Conservation (phyloP, 2,888 invertebrate genomes). For the Julus scandinavius region DNA sequence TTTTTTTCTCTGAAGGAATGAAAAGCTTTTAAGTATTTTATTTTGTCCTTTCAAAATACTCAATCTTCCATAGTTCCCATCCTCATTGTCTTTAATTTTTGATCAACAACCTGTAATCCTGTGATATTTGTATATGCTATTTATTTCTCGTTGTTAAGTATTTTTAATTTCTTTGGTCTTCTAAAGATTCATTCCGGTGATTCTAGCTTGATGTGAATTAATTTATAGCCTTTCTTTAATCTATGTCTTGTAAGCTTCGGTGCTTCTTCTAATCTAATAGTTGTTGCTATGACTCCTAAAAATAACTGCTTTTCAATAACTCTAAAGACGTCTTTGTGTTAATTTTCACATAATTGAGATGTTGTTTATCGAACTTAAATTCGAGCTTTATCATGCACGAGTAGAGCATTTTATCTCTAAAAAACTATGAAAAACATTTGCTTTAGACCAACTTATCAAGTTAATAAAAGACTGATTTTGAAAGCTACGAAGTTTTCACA, state of each 20-base stretch:
- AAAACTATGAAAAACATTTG: not conserved
- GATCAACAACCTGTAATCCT: not conserved
- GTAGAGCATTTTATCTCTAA: not conserved
- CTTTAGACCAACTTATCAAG: not conserved
- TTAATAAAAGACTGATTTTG: not conserved
- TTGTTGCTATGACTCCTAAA: constrained; percentile 6
- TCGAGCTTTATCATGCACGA: not conserved
- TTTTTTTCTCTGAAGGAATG: no score
- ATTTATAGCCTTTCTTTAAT: not conserved
- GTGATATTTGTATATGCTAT: not conserved
- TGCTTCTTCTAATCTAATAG: not conserved
- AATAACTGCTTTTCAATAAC: not conserved
- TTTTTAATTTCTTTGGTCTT: not conserved
- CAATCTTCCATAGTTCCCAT: not conserved
- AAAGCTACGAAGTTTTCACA: not conserved
- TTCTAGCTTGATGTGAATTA: not conserved
- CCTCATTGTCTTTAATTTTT: not conserved
- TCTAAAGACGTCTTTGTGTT: not conserved
- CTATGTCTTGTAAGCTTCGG: not conserved
- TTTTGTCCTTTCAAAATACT: not conserved
- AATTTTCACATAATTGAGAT: not conserved
- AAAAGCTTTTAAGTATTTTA: not conserved
- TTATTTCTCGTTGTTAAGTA: not conserved
- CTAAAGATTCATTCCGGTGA: not conserved
- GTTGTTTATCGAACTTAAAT: not conserved